Base-by-base conservation (phyloP, 1,140 invertebrate species). In the Tachypleus tridentatus region DNA sequence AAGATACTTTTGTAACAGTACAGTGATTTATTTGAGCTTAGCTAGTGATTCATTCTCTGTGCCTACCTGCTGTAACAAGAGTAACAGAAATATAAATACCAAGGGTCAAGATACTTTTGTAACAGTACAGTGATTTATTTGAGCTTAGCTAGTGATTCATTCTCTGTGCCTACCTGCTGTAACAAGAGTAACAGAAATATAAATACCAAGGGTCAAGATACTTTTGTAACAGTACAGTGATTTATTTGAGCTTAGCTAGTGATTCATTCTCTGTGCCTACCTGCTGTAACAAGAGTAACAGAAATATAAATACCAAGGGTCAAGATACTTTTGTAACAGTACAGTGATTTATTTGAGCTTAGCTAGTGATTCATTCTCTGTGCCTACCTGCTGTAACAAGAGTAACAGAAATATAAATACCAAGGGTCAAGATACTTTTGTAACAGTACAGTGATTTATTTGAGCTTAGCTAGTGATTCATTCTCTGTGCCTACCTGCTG, bases 231-330 rank as follows among this genome's bases (percentile, higher is more conserved):
- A 29, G 29, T 29, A 29, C 29, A 29, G 29, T 29, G 29, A n/a
- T n/a, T n/a, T n/a, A n/a, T n/a, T n/a, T 95, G 73, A 97, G 77
- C 79, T 95, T 97, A 8, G 97, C 96, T 73, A 98, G 81, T 71
- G 87, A 86, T 77, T 95, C 92, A 74, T 94, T 90, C 52, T 84
- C 82, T 2, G 89, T 92, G 51, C 91, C 91, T 70, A 86, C 83
- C 85, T 93, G 88, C 91, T 93, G 78, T 10, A 29, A 29, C 29
- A 29, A 29, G 29, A 29, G n/a, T n/a, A n/a, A n/a, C n/a, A n/a
- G 29, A 29, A 29, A 29, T 29, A 29, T 0, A 29, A 1, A 29
- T 29, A 29, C 29, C 29, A 29, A 29, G 29, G 29, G 29, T 29
- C 29, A 29, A 29, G 29, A 29, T 29, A 29, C 29, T 29, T 29